phyloP scores from a whole-genome alignment of 2,797 vertebrate species.

The Myotis planiceps region DNA sequence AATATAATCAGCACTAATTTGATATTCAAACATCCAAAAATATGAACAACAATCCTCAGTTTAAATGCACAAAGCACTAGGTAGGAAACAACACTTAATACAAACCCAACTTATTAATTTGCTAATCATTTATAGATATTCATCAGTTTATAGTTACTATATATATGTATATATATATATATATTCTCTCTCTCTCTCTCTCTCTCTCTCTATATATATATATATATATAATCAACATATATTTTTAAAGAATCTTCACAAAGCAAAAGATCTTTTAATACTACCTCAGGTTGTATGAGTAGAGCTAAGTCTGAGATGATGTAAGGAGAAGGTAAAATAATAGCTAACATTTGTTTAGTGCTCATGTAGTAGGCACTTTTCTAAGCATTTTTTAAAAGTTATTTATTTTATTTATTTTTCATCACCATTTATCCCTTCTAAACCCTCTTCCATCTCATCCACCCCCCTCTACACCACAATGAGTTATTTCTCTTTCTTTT shows the following conservation, averaged over 20 bases:
- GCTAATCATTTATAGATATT: neutral
- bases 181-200: no score
- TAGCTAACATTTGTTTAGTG: neutral
- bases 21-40: neutral
- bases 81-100: neutral
- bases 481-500: no score
- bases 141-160: neutral
- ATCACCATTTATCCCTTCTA: no score
- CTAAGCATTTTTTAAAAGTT: neutral
- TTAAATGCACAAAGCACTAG: slow-evolving; percentile 27
- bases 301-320: neutral
- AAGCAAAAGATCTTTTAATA: neutral
- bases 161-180: neutral
- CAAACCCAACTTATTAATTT: neutral
- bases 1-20: neutral
- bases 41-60: neutral
- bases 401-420: no score
- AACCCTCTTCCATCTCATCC: no score
- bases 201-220: no score
- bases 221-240: neutral
- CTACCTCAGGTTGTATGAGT: no score
- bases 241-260: neutral
- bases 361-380: neutral
- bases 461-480: no score
- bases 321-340: neutral